phyloP scores from a whole-genome alignment of 2,888 invertebrate genomes.

The Hymenopus coronatus region DNA sequence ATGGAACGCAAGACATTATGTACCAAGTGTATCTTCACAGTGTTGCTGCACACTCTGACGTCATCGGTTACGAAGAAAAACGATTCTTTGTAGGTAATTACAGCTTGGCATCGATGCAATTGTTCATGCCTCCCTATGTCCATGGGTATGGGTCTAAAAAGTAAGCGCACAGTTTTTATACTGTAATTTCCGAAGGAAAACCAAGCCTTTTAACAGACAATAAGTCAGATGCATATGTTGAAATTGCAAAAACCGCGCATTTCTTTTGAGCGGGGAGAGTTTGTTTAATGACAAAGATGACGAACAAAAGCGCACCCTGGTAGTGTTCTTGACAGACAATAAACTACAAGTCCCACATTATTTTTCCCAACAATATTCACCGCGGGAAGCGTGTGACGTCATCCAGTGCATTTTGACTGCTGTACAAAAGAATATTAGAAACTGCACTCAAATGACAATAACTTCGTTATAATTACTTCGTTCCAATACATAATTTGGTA shows the following conservation, averaged over 20 bases:
- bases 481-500: too few relatives aligned
- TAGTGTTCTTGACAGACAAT: not conserved
- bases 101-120: not conserved
- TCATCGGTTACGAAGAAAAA: too few relatives aligned
- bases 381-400: not conserved
- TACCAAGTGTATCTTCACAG: too few relatives aligned
- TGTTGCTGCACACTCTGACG: too few relatives aligned
- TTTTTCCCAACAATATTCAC: not conserved
- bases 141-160: not conserved
- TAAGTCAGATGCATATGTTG: not conserved
- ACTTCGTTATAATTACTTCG: too few relatives aligned
- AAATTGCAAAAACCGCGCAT: not conserved
- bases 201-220: not conserved
- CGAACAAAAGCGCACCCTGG: not conserved
- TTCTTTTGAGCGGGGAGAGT: not conserved
- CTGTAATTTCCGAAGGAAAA: not conserved
- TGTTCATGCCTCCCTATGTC: not conserved
- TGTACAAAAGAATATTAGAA: too few relatives aligned
- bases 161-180: not conserved
- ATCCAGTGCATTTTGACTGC: not conserved
- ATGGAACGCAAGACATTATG: too few relatives aligned
- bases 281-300: not conserved
- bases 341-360: not conserved
- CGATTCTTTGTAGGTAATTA: too few relatives aligned
- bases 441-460: too few relatives aligned